A percentile compares a stretch with the other conserved stretches of the same genome.
Evolutionary conservation across 2,797 vertebrate species (phyloP).

Genomic region (Falco rusticolus): DNA sequence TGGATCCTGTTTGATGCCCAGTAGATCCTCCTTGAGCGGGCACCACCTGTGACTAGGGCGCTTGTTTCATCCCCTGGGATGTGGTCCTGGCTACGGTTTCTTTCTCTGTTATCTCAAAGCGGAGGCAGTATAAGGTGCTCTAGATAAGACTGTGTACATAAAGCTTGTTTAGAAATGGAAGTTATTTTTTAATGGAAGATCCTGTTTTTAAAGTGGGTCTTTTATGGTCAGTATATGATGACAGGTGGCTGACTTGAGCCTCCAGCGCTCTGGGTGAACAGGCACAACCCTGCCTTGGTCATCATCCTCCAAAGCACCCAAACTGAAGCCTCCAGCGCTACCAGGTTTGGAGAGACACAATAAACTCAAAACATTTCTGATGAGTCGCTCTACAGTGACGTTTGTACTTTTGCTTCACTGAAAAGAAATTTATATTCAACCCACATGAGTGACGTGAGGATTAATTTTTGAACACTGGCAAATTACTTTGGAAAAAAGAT

Average conservation of each 20-base stretch:
- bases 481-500: not conserved
- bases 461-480: not conserved
- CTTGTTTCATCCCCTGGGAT: not conserved
- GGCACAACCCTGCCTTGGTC: accelerated
- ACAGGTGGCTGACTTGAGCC: not conserved
- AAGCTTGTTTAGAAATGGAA: not conserved
- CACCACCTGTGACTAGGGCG: accelerated
- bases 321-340: not conserved
- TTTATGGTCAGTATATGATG: not conserved
- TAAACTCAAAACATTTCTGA: not conserved
- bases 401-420: not conserved
- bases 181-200: not conserved
- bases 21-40: not conserved
- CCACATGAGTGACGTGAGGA: not conserved
- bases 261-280: not conserved
- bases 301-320: not conserved
- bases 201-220: not conserved
- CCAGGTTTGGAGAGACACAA: not conserved
- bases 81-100: not conserved
- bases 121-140: not conserved
- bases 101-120: not conserved
- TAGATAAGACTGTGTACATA: constrained; percentile 22
- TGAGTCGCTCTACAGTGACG: not conserved
- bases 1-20: not conserved
- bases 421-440: not conserved